Evolutionary conservation across 2,113 vertebrate species (phyloP), one percentile per base, ranked within the genome.

Genomic region (Petaurus breviceps): DNA sequence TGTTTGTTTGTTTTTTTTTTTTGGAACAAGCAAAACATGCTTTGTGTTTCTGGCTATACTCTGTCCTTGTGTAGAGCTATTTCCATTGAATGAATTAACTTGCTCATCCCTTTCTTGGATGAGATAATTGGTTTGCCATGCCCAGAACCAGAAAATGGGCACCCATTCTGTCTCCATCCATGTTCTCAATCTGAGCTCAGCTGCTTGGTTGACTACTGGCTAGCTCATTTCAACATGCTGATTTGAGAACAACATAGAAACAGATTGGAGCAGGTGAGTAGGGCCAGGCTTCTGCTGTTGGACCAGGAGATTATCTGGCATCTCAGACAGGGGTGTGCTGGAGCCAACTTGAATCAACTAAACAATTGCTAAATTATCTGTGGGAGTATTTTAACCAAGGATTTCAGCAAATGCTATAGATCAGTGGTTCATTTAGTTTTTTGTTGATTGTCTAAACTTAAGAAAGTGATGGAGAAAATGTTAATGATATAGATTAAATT

Each of bases 21-120:
- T 50, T 51, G 84, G 91, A 93, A 49, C 43, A 84, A 54, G 53
- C 46, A 94, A 43, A n/a, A 52, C 26, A 43, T 53, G 51, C 50
- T 51, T 28, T 9, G 31, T 51, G 31, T 51, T 90, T 92, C n/a
- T 57, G 68, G 10, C 54, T 61, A 10, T 51, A 43, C 6, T 14
- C 68, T 94, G n/a, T 61, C 28, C 5, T 90, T 46, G 57, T 77
- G 16, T 93, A 31, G 91, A 37, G 57, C 92, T 52, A 91, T 94
- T 96, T 93, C 90, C 57, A 55, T 90, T 50, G 54, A 50, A 9
- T 95, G 23, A 93, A 94, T 92, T 77, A 90, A 46, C 46, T 96
- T 89, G 24, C 6, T 14, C 47, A 91, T 0, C 43, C 51, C 0
- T 9, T 94, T 93, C 51, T 94, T 90, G 14, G 54, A 22, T 26